Evolutionary conservation across 2,797 vertebrate species (phyloP).

Genomic region (Pangasius mekongensis): DNA sequence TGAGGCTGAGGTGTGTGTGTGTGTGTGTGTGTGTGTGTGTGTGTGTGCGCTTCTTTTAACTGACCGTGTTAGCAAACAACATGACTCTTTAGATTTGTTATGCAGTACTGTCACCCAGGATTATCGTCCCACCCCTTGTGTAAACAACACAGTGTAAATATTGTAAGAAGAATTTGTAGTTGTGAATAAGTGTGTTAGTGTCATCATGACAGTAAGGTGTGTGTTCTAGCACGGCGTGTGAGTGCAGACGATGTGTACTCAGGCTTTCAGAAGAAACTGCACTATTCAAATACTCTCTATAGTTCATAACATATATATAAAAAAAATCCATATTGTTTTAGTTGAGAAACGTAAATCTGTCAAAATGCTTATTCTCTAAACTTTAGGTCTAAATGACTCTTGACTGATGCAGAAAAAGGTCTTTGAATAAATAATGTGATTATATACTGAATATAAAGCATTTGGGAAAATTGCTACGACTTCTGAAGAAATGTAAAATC

Average conservation of each 20-base stretch:
- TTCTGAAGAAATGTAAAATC: not conserved
- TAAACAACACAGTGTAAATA: not conserved
- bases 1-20: slow-evolving; percentile 74
- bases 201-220: slow-evolving; percentile 9
- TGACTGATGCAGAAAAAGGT: too few species aligned
- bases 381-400: too few species aligned
- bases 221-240: not conserved
- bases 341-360: too few species aligned
- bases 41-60: slow-evolving; percentile 1
- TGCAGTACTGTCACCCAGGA: not conserved
- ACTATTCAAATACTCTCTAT: not conserved
- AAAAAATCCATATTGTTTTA: too few species aligned
- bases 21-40: slow-evolving; percentile 53
- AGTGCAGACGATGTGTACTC: not conserved
- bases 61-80: not conserved
- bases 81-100: not conserved
- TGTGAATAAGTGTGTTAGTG: not conserved
- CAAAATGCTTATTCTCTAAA: too few species aligned
- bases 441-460: too few species aligned
- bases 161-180: not conserved
- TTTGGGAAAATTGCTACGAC: too few species aligned
- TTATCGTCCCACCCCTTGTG: not conserved
- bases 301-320: too few species aligned
- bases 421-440: too few species aligned
- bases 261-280: not conserved